Evolutionary conservation across 2,888 invertebrate species (phyloP).

Genomic region (Cetonia aurata): DNA sequence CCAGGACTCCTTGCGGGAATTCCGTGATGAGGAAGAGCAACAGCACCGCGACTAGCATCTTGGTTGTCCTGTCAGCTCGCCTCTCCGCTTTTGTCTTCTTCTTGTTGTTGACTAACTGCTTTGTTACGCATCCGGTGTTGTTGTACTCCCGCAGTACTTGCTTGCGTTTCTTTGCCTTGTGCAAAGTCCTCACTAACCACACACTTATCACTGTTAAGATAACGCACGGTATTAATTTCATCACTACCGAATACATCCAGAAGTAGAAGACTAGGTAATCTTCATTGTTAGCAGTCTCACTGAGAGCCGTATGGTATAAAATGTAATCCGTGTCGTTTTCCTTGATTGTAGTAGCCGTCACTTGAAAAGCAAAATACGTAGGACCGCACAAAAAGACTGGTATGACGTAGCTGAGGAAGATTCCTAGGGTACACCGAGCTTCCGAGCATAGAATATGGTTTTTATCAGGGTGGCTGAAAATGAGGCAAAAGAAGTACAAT

Average conservation of each 20-base stretch:
- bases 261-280: slow-evolving; percentile 74
- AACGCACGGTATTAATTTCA: slow-evolving; percentile 84
- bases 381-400: slow-evolving; percentile 88
- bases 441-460: slow-evolving; percentile 82
- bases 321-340: slow-evolving; percentile 72
- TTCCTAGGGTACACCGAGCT: slow-evolving; percentile 81
- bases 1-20: slow-evolving; percentile 77
- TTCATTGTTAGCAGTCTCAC: slow-evolving; percentile 64
- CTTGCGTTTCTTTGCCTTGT: slow-evolving; percentile 81
- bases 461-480: slow-evolving; percentile 81
- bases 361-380: slow-evolving; percentile 80
- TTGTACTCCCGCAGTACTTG: slow-evolving; percentile 76
- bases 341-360: slow-evolving; percentile 68
- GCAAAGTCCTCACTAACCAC: slow-evolving; percentile 79
- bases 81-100: slow-evolving; percentile 75
- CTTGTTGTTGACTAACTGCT: slow-evolving; percentile 57
- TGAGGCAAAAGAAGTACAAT: neutral
- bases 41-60: slow-evolving; percentile 89
- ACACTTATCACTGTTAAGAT: slow-evolving; percentile 80
- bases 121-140: slow-evolving; percentile 67
- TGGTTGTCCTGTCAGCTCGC: slow-evolving; percentile 88
- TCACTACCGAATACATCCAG: slow-evolving; percentile 84
- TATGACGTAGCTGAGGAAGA: slow-evolving; percentile 80
- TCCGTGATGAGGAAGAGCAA: slow-evolving; percentile 90
- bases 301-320: slow-evolving; percentile 71